Conservation (phyloP, 2,113 vertebrate species). For the Callochromis pleurospilus region DNA sequence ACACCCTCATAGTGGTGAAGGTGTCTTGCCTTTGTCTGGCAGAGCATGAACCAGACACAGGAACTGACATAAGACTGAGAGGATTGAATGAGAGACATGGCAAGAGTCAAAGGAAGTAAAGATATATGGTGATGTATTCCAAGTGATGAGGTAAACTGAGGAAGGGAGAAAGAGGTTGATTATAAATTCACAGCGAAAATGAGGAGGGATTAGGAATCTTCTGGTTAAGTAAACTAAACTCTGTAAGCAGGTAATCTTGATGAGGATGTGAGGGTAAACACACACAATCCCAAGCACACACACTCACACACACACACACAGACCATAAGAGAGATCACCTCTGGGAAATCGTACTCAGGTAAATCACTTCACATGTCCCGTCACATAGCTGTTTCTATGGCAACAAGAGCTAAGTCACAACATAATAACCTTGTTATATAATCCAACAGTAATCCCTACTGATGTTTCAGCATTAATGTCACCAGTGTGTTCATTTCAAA, state of each 20-base stretch:
- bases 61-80: constrained; percentile 31
- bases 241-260: not conserved
- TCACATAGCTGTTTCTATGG: not conserved
- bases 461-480: not conserved
- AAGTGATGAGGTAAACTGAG: not conserved
- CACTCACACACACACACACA: not conserved
- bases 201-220: constrained; percentile 1
- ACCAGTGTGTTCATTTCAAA: not conserved
- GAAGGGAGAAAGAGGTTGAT: not conserved
- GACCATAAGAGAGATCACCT: not conserved
- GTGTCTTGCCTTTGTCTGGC: constrained; percentile 55
- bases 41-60: constrained; percentile 54
- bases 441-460: not conserved
- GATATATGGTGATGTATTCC: constrained; percentile 4
- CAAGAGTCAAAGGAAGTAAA: constrained; percentile 26
- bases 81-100: constrained; percentile 22
- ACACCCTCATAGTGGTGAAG: not conserved
- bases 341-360: not conserved
- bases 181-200: not conserved
- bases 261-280: not conserved
- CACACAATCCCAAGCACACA: not conserved
- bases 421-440: constrained; percentile 3
- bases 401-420: not conserved
- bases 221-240: constrained; percentile 5
- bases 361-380: not conserved